A percentile compares a stretch with the other conserved stretches of the same genome.
These are phyloP conservation scores for Meteorus colon DNA, from an alignment of 2,888 invertebrate genomes.

Conservation along the genomic window DNA sequence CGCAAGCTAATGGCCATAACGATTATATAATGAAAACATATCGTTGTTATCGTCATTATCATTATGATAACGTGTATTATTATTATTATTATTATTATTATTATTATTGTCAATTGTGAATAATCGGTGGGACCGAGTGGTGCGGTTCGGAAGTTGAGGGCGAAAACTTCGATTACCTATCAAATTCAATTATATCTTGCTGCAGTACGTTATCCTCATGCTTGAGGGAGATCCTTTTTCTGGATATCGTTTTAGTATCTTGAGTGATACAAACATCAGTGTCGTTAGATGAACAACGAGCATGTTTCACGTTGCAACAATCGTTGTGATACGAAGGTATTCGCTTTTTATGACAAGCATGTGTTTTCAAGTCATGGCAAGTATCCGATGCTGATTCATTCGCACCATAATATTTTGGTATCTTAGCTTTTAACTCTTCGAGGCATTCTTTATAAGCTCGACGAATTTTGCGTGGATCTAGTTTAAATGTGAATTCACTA, in stretches of 20 bases:
- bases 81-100: no score
- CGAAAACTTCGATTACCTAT: no score
- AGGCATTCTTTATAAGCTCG: constrained; percentile 27
- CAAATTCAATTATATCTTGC: no score
- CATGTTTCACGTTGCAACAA: background rate
- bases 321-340: background rate
- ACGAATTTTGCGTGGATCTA: constrained; percentile 33
- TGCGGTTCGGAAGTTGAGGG: no score
- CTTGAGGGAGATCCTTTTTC: no score
- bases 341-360: background rate
- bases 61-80: no score
- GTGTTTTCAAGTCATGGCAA: background rate
- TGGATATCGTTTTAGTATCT: background rate
- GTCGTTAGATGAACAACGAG: background rate
- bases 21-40: no score
- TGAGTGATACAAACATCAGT: background rate
- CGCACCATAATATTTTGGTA: constrained; percentile 2
- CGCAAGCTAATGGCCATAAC: no score
- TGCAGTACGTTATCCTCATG: no score
- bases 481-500: background rate
- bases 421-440: background rate
- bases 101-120: no score
- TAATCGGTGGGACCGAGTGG: no score
- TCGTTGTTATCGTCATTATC: no score
- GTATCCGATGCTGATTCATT: background rate